These are phyloP conservation scores for Babyrousa celebensis DNA, from an alignment of 2,797 vertebrate species.

Conservation along the genomic window DNA sequence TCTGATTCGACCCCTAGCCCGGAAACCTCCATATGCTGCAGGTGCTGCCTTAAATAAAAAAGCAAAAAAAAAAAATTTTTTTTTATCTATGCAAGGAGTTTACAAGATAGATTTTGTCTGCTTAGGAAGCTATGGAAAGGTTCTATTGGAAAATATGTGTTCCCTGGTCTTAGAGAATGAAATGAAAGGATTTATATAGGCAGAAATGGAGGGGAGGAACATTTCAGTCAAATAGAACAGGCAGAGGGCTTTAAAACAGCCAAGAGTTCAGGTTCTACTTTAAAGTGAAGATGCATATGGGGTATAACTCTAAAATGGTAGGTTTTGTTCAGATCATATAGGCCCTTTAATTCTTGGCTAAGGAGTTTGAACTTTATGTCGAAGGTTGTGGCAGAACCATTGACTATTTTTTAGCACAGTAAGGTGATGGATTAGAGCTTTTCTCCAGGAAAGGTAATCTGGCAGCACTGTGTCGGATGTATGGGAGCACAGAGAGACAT, in stretches of 20 bases:
- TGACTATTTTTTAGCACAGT: conserved; percentile 30
- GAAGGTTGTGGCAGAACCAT: conserved; percentile 13
- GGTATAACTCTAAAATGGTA: conserved; percentile 37
- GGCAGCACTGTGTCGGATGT: conserved; percentile 27
- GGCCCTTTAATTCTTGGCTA: conserved; percentile 51
- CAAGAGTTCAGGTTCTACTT: conserved; percentile 7
- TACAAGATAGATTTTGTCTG: neutral
- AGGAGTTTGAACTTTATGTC: conserved; percentile 39
- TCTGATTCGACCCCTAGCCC: too few relatives aligned
- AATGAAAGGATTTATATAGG: conserved; percentile 32
- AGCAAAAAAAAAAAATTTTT: too few relatives aligned
- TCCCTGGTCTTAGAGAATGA: conserved; percentile 32
- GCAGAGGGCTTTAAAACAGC: conserved; percentile 26
- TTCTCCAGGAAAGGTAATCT: conserved; percentile 50
- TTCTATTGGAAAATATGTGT: neutral
- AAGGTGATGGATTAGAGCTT: conserved; percentile 44
- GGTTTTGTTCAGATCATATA: conserved; percentile 27
- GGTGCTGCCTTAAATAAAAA: too few relatives aligned
- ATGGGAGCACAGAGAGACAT: conserved; percentile 56
- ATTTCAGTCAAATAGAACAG: conserved; percentile 17
- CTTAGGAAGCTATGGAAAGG: neutral
- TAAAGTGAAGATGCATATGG: conserved; percentile 40
- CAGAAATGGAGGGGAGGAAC: conserved; percentile 14
- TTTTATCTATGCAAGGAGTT: neutral
- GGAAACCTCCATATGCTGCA: too few relatives aligned